Conservation (phyloP, 2,888 invertebrate species). For the Epicampocera succincta region DNA sequence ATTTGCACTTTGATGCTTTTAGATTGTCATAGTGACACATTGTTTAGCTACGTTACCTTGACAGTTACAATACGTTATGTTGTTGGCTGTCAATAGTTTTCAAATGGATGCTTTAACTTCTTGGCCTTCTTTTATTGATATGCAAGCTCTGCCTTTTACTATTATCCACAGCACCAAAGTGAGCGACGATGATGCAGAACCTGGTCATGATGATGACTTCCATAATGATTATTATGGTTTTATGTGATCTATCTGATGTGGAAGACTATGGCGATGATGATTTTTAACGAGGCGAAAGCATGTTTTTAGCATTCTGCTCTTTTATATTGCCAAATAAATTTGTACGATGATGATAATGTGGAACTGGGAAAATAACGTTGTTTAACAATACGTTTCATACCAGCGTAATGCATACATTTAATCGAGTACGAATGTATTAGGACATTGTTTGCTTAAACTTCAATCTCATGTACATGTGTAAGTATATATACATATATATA, state of each 20-base stretch:
- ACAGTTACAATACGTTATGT: conserved; percentile 71
- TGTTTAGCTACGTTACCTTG: conserved; percentile 71
- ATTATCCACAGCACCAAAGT: conserved; percentile 52
- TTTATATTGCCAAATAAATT: conserved; percentile 64
- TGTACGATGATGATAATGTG: conserved; percentile 63
- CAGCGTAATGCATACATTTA: conserved; percentile 60
- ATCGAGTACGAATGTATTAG: conserved; percentile 19
- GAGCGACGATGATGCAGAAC: conserved; percentile 20
- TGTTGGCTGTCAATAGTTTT: conserved; percentile 70
- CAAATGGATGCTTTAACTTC: conserved; percentile 65
- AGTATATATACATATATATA: neutral
- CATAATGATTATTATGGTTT: conserved; percentile 32
- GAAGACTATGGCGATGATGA: conserved; percentile 42
- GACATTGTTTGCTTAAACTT: neutral
- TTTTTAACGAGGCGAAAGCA: conserved; percentile 67
- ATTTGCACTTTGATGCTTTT: conserved; percentile 71
- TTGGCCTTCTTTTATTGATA: conserved; percentile 67
- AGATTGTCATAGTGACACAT: conserved; percentile 71
- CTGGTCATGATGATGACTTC: conserved; percentile 33
- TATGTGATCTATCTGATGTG: conserved; percentile 9
- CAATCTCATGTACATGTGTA: no score
- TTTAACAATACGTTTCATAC: conserved; percentile 65
- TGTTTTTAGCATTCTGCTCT: conserved; percentile 48
- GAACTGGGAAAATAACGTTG: conserved; percentile 64
- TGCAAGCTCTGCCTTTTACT: conserved; percentile 58